Conservation (phyloP, 2,888 invertebrate genomes). For the Scelioninae gen. 1 region DNA sequence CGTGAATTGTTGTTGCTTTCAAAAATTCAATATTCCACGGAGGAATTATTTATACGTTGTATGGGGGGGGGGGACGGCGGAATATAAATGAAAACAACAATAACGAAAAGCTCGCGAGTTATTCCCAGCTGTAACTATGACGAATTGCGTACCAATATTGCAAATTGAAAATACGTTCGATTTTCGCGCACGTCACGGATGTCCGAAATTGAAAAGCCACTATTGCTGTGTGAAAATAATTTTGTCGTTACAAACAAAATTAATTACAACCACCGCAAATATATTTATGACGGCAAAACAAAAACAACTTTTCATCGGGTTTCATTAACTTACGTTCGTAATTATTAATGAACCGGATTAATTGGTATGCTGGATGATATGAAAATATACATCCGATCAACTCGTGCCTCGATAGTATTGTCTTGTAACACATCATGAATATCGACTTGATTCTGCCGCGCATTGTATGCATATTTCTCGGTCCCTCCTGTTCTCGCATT, state of each 20-base stretch:
- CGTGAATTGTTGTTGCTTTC: constrained; percentile 50
- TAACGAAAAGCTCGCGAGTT: constrained; percentile 59
- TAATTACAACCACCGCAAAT: constrained; percentile 39
- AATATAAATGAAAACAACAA: constrained; percentile 64
- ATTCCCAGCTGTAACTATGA: constrained; percentile 68
- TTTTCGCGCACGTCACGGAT: constrained; percentile 51
- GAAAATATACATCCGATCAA: constrained; percentile 76
- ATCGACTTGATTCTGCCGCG: constrained; percentile 61
- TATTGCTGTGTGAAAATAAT: constrained; percentile 47
- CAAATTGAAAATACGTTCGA: constrained; percentile 68
- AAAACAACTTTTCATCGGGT: constrained; percentile 3
- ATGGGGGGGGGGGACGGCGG: constrained; percentile 36
- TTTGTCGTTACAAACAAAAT: constrained; percentile 53
- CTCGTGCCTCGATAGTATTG: constrained; percentile 36
- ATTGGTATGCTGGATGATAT: constrained; percentile 74
- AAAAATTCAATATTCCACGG: constrained; percentile 55
- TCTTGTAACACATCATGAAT: constrained; percentile 51
- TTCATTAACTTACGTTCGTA: not conserved
- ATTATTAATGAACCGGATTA: constrained; percentile 47
- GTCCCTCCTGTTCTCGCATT: constrained; percentile 42
- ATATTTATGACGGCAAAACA: constrained; percentile 9
- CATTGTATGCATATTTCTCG: constrained; percentile 60
- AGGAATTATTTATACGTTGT: constrained; percentile 63
- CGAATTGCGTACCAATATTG: constrained; percentile 66
- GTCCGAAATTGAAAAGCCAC: constrained; percentile 54